A percentile compares a stretch with the other conserved stretches of the same genome.
These are phyloP conservation scores for Tuta absoluta DNA, from an alignment of 2,888 invertebrate species.

Conservation along the genomic window DNA sequence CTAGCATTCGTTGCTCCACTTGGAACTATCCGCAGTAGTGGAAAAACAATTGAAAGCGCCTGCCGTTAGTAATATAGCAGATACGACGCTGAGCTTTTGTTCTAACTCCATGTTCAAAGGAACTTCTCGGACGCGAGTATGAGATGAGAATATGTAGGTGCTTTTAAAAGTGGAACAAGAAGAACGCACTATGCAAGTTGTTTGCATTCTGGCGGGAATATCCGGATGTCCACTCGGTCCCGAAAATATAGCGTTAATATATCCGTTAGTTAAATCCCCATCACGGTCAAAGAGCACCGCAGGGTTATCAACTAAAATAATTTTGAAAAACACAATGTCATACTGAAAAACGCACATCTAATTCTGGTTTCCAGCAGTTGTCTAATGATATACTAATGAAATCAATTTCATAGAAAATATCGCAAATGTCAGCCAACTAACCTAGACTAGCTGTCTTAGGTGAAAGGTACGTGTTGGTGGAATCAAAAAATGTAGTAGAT, in stretches of 20 bases:
- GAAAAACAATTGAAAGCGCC: conserved; percentile 26
- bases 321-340: too few species aligned
- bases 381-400: too few species aligned
- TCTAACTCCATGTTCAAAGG: conserved; percentile 13
- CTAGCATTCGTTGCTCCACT: neutral
- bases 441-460: too few species aligned
- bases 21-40: neutral
- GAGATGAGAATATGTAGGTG: neutral
- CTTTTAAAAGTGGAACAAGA: neutral
- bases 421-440: too few species aligned
- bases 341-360: too few species aligned
- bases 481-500: too few species aligned
- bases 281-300: neutral
- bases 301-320: neutral
- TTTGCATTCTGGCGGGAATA: neutral
- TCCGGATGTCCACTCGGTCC: conserved; percentile 1
- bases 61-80: conserved; percentile 26
- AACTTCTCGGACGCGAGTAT: conserved; percentile 15
- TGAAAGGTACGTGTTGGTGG: too few species aligned
- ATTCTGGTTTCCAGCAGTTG: too few species aligned
- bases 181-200: neutral
- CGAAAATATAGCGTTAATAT: conserved; percentile 21
- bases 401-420: too few species aligned
- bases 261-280: conserved; percentile 10
- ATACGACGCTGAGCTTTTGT: conserved; percentile 25